These are phyloP conservation scores for Bos indicus DNA, from an alignment of 2,113 vertebrate species.

Conservation along the genomic window DNA sequence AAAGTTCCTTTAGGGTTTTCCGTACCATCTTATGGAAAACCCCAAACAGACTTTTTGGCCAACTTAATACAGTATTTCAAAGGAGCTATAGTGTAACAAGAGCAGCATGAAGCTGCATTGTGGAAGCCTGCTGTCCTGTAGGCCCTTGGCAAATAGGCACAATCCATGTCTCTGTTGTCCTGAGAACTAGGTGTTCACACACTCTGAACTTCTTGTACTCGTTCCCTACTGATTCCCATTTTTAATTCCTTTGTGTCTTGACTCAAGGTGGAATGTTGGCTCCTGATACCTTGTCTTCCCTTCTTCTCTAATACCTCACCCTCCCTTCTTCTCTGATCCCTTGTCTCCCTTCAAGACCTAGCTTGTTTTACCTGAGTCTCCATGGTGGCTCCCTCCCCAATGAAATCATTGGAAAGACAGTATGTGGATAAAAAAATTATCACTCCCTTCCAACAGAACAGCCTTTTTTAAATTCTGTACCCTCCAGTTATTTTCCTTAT, in stretches of 20 bases:
- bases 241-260: background rate
- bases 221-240: background rate
- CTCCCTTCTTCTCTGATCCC: background rate
- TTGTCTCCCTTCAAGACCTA: background rate
- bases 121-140: background rate
- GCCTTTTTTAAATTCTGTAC: background rate
- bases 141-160: background rate
- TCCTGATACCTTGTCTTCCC: background rate
- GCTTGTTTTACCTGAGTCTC: background rate
- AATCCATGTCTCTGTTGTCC: background rate
- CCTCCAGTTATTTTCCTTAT: background rate
- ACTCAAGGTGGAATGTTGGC: background rate
- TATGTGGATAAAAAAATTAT: background rate
- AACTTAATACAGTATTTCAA: background rate
- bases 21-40: background rate
- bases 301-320: background rate
- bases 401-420: background rate
- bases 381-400: background rate
- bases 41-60: background rate
- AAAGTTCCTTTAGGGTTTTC: background rate
- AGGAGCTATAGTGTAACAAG: background rate
- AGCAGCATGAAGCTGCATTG: background rate
- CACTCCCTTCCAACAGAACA: background rate
- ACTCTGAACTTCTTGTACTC: background rate
- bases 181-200: background rate